Percentiles rank a stretch among this genome's conserved stretches.
Conservation (phyloP, 2,113 vertebrate species). For the Esox niger region DNA sequence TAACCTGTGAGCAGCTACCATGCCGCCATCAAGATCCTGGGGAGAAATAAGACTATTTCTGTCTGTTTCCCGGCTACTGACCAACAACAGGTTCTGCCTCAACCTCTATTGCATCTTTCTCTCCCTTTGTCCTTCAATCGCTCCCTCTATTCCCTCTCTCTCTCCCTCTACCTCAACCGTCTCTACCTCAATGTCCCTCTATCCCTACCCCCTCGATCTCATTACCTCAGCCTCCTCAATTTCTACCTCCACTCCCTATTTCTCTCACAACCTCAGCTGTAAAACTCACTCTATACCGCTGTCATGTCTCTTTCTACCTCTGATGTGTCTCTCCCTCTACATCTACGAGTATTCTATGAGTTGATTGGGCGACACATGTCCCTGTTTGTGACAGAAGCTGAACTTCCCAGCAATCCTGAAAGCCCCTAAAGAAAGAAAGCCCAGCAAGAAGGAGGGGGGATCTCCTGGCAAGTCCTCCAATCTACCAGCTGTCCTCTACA, state of each 20-base stretch:
- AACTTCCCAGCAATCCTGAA: conserved; percentile 88
- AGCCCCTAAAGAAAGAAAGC: conserved; percentile 94
- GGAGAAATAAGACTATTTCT: conserved; percentile 40
- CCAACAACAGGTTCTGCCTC: conserved; percentile 18
- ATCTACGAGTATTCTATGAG: too few relatives aligned
- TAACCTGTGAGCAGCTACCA: conserved; percentile 78
- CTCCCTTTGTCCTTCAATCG: background rate
- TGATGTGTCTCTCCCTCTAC: background rate
- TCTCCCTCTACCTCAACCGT: background rate
- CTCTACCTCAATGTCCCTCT: background rate
- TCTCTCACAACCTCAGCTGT: background rate
- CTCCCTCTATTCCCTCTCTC: background rate
- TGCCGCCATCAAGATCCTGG: conserved; percentile 56
- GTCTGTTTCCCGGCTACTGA: conserved; percentile 5
- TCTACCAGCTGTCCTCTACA: conserved; percentile 92
- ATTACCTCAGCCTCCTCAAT: background rate
- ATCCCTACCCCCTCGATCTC: background rate
- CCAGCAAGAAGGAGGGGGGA: conserved; percentile 96
- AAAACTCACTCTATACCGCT: background rate
- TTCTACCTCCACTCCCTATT: background rate
- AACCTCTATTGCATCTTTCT: background rate
- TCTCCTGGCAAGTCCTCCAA: conserved; percentile 81
- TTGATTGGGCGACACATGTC: conserved; percentile 1
- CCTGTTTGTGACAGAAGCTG: conserved; percentile 76
- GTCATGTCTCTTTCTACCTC: background rate